Evolutionary conservation across 2,113 vertebrate species (phyloP).

Genomic region (Microcebus murinus): DNA sequence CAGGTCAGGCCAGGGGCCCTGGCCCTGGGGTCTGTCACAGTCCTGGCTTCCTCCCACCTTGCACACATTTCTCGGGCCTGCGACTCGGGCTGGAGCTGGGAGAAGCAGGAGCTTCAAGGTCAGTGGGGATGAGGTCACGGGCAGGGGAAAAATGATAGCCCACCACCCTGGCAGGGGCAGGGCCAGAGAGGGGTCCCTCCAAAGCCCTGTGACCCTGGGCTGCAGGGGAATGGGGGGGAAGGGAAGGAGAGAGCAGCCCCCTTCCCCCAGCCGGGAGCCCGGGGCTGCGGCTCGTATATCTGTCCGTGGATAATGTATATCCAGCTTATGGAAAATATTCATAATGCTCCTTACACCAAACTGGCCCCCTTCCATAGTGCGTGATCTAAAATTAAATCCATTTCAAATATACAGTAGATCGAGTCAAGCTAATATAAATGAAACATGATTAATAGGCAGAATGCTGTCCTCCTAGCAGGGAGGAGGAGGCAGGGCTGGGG

Average conservation of each 20-base stretch:
- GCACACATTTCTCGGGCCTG: constrained; percentile 11
- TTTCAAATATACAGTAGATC: constrained; percentile 83
- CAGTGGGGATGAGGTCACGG: neutral
- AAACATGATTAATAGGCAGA: constrained; percentile 77
- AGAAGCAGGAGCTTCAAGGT: constrained; percentile 45
- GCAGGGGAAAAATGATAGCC: neutral
- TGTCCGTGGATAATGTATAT: constrained; percentile 81
- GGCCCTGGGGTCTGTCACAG: neutral
- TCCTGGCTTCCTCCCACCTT: neutral
- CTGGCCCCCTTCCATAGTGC: constrained; percentile 61
- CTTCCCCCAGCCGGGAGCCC: constrained; percentile 56
- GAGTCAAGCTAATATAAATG: constrained; percentile 82
- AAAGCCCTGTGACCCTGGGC: neutral
- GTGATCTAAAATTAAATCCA: constrained; percentile 75
- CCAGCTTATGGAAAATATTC: constrained; percentile 78
- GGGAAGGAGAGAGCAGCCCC: neutral
- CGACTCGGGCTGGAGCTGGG: neutral
- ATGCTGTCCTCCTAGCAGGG: constrained; percentile 14
- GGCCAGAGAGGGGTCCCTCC: neutral
- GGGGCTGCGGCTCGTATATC: constrained; percentile 74
- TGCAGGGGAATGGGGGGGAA: neutral
- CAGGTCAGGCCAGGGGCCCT: neutral
- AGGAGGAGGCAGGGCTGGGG: neutral
- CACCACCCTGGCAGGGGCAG: neutral
- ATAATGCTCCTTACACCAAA: constrained; percentile 70